Percentiles rank a stretch among this genome's conserved stretches.
Evolutionary conservation across 2,113 vertebrate species (phyloP).

Genomic region (Burhinus oedicnemus): DNA sequence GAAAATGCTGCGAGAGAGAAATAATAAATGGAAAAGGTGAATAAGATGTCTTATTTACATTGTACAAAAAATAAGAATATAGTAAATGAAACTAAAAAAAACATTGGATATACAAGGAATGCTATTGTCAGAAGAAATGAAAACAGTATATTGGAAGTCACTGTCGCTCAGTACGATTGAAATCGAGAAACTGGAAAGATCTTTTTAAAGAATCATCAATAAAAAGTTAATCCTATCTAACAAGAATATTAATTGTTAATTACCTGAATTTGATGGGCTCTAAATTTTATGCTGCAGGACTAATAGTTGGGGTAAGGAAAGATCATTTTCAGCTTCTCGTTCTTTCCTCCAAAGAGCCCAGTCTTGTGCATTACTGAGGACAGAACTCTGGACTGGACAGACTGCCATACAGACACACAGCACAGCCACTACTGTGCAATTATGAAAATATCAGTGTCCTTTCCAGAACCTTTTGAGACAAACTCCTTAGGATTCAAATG

Average conservation of each 20-base stretch:
- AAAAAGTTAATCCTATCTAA: neutral
- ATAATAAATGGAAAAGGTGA: neutral
- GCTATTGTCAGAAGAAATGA: neutral
- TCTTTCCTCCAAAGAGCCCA: neutral
- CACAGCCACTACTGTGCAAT: neutral
- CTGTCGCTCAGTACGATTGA: fast-evolving
- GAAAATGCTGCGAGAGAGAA: neutral
- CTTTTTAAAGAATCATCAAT: neutral
- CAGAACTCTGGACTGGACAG: neutral
- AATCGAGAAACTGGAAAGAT: neutral
- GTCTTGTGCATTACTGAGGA: neutral
- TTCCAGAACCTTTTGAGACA: neutral
- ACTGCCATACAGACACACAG: neutral
- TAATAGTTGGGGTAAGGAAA: neutral
- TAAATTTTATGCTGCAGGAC: neutral
- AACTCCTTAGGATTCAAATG: neutral
- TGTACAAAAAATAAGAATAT: neutral
- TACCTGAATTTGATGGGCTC: neutral
- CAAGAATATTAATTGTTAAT: neutral
- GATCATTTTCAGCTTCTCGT: neutral
- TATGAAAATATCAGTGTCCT: neutral
- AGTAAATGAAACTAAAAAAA: neutral
- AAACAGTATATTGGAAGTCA: neutral
- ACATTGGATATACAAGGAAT: neutral
- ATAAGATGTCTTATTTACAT: neutral